Evolutionary conservation across 2,797 vertebrate genomes (phyloP), one percentile per base, ranked within the genome.

Genomic region (Dicrostonyx torquatus): DNA sequence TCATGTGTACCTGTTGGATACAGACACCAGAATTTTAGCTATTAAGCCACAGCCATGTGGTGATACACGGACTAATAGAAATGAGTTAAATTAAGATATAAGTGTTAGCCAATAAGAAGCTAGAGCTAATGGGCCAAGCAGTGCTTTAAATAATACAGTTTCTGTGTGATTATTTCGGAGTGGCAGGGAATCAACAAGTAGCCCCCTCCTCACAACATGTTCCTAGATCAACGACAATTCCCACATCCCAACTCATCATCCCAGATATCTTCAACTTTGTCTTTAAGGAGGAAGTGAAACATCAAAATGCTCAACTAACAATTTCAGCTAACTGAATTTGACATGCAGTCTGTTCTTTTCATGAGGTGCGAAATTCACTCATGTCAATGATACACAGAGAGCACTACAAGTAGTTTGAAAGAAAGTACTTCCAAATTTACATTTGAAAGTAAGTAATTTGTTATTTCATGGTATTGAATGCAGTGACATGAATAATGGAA

Each of bases 381-480:
- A 37, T 89, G 18, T 22, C 29, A 64, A 31, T 50, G 37, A 94
- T 34, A 91, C 66, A 64, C 11, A 40, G 31, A 70, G 31, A 70
- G 4, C 34, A 53, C 31, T 66, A 85, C 14, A 55, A 37, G 24
- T 40, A 53, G 26, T 37, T 26, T 40, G 9, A 70, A 50, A 90
- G 77, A 17, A 15, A 70, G 7, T 68, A 85, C 87, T 78, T 85
- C 6, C 13, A 76, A 43, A 64, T 26, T 95, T 95, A 78, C 70
- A 95, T 76, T 76, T 90, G 85, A 95, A 93, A 50, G n/a, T 31
- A 13, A 90, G 78, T 2, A 94, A 92, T 73, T 85, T 89, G 86
- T 66, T 58, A 89, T 91, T 94, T 70, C 68, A 84, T 77, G 24
- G 24, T 89, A 88, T 82, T 89, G 77, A 93, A 91, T 50, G 80